phyloP scores from a whole-genome alignment of 2,797 vertebrate genomes.

The Discoglossus pictus region DNA sequence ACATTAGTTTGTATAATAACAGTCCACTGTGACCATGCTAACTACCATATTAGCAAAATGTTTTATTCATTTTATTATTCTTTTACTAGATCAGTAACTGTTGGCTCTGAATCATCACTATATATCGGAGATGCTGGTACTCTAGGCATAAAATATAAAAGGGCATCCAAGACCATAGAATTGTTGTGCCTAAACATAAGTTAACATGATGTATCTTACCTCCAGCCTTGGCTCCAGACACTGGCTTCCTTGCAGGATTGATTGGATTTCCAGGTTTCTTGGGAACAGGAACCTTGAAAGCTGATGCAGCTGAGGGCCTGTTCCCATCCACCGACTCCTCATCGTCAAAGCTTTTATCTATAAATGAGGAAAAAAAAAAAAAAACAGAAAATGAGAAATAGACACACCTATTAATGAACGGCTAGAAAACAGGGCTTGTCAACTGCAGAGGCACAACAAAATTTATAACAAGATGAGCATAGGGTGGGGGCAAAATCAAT shows the following conservation, averaged over 20 bases:
- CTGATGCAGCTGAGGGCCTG: conserved; percentile 84
- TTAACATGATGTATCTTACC: conserved; percentile 71
- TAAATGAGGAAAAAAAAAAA: conserved; percentile 50
- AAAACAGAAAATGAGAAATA: neutral
- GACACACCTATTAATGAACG: conserved; percentile 48
- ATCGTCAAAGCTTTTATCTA: conserved; percentile 97
- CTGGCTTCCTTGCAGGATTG: conserved; percentile 81
- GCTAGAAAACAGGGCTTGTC: neutral
- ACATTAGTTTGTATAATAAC: no score
- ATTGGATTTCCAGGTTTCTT: conserved; percentile 87
- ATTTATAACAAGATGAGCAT: conserved; percentile 38
- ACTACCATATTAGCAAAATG: no score
- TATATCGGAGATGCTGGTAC: no score
- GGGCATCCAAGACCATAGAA: no score
- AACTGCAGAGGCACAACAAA: conserved; percentile 30
- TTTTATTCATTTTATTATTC: no score
- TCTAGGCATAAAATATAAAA: no score
- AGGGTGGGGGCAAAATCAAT: conserved; percentile 23
- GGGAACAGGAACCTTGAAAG: conserved; percentile 92
- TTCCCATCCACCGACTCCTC: conserved; percentile 96
- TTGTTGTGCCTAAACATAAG: neutral
- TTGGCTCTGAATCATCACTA: no score
- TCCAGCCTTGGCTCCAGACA: conserved; percentile 84
- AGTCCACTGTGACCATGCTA: no score
- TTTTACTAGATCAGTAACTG: no score